Conservation (phyloP, 2,797 vertebrate species). For the Crocodylus rhombifer region DNA sequence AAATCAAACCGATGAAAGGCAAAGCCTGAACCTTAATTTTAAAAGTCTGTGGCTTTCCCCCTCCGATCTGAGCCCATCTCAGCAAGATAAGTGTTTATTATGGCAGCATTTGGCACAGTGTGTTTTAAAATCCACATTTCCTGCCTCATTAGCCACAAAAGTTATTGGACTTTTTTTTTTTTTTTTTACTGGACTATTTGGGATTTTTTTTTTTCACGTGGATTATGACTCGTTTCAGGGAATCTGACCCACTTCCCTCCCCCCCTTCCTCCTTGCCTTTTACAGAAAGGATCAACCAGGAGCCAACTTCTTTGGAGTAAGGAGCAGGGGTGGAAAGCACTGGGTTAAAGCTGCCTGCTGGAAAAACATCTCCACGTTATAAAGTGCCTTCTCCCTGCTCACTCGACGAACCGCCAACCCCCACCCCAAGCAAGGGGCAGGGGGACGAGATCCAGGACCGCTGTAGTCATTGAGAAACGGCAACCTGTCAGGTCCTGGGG, state of each 20-base stretch:
- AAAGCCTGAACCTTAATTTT: background rate
- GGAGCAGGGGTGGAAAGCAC: background rate
- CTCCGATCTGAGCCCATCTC: background rate
- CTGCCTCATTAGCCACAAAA: background rate
- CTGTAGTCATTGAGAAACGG: background rate
- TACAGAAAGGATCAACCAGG: background rate
- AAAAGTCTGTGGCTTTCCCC: background rate
- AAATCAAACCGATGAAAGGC: background rate
- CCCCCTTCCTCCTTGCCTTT: background rate
- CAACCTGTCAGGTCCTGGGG: background rate
- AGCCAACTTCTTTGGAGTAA: background rate
- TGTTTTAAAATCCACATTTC: conserved; percentile 2
- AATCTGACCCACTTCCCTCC: background rate
- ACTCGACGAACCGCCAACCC: background rate
- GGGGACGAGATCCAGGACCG: background rate
- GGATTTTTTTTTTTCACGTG: background rate
- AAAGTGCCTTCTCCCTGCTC: background rate
- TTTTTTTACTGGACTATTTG: background rate
- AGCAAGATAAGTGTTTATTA: background rate
- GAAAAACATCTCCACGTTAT: background rate
- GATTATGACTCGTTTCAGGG: fast-evolving
- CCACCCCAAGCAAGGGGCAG: background rate
- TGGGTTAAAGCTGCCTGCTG: fast-evolving
- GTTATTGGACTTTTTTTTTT: fast-evolving
- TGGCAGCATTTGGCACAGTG: background rate